Conservation (phyloP, 1,140 invertebrate genomes). For the Pseudomyrmex concolor region DNA sequence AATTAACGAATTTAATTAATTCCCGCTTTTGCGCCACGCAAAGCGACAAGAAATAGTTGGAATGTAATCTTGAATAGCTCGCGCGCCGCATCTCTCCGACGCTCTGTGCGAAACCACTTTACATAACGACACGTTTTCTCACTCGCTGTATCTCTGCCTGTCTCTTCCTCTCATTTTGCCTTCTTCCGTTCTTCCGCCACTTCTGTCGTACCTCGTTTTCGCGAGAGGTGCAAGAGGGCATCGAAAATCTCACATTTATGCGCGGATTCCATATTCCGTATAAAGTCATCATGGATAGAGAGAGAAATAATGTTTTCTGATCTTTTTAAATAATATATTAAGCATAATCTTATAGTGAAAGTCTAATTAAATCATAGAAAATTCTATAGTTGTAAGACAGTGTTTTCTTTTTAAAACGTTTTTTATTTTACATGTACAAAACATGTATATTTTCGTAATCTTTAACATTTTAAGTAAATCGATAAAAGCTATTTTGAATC, state of each 20-base stretch:
- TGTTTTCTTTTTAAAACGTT: too few species aligned
- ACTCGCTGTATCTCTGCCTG: constrained; percentile 8
- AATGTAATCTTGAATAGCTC: constrained; percentile 79
- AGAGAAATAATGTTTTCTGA: background rate
- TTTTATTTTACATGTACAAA: too few species aligned
- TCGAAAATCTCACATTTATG: constrained; percentile 42
- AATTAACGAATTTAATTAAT: constrained; percentile 85
- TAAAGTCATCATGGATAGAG: background rate
- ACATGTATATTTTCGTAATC: background rate
- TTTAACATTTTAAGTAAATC: background rate
- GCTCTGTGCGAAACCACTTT: constrained; percentile 68
- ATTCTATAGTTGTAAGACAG: too few species aligned
- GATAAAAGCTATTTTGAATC: constrained; percentile 1
- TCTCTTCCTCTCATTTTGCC: constrained; percentile 2
- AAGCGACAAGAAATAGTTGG: constrained; percentile 79
- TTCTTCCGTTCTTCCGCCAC: constrained; percentile 55
- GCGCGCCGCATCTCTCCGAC: constrained; percentile 43
- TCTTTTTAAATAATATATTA: too few species aligned
- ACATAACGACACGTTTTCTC: constrained; percentile 66
- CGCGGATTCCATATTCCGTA: constrained; percentile 52
- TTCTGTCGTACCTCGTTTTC: constrained; percentile 43
- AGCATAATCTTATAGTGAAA: too few species aligned
- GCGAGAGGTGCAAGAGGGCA: constrained; percentile 13
- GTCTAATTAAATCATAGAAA: too few species aligned
- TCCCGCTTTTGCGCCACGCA: constrained; percentile 74